phyloP scores from a whole-genome alignment of 2,113 vertebrate species.

The Solea solea region DNA sequence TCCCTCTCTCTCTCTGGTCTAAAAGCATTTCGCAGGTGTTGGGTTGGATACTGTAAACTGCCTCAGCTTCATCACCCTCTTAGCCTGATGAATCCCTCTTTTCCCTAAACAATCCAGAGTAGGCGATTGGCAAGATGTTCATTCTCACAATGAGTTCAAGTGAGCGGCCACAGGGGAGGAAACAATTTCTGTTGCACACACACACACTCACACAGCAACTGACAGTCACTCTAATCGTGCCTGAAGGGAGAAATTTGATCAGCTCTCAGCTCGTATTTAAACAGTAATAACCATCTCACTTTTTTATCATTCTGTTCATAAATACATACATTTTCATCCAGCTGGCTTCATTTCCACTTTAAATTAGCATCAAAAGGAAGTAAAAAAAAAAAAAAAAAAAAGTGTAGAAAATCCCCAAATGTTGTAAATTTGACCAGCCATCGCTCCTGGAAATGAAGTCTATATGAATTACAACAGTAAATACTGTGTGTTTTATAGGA shows the following conservation, averaged over 20 bases:
- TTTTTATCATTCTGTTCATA: slow-evolving; percentile 15
- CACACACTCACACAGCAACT: slow-evolving; percentile 41
- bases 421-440: neutral
- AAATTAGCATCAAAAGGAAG: neutral
- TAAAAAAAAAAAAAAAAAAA: neutral
- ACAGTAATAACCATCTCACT: slow-evolving; percentile 23
- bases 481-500: neutral
- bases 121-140: slow-evolving; percentile 75
- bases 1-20: slow-evolving; percentile 18
- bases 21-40: slow-evolving; percentile 66
- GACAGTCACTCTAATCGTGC: slow-evolving; percentile 47
- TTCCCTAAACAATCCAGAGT: slow-evolving; percentile 71
- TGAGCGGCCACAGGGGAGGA: slow-evolving; percentile 72
- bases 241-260: slow-evolving; percentile 61
- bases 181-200: slow-evolving; percentile 60
- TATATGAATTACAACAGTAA: neutral
- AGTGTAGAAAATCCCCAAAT: neutral
- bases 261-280: slow-evolving; percentile 18
- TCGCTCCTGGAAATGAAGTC: neutral
- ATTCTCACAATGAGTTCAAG: slow-evolving; percentile 74
- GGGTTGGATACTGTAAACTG: slow-evolving; percentile 59
- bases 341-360: slow-evolving; percentile 5
- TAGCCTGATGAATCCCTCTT: slow-evolving; percentile 66
- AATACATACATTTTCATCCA: neutral
- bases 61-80: slow-evolving; percentile 27